A percentile compares a stretch with the other conserved stretches of the same genome.
These are phyloP conservation scores for Percopsis omiscomaycus DNA, from an alignment of 2,797 vertebrate genomes.

Conservation along the genomic window DNA sequence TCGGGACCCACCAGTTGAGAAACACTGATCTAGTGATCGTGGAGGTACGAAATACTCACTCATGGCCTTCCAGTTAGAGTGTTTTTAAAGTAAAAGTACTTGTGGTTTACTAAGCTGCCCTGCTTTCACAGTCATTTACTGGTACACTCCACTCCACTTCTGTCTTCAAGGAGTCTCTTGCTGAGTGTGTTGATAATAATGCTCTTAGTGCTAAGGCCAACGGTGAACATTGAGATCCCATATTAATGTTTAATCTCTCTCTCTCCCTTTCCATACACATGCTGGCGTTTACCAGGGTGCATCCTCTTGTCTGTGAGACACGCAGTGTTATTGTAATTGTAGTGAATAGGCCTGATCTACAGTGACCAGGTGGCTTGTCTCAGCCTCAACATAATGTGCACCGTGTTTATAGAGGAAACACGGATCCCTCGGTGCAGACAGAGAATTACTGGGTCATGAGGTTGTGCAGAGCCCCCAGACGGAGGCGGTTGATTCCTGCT, in stretches of 20 bases:
- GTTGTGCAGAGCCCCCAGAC: conserved; percentile 12
- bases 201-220: not conserved
- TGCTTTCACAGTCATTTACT: not conserved
- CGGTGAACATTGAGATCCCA: not conserved
- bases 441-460: conserved; percentile 14
- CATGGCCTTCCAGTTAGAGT: not conserved
- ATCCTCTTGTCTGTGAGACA: not conserved
- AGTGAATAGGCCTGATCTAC: not conserved
- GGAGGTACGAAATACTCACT: not conserved
- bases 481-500: conserved; percentile 8
- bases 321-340: not conserved
- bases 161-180: not conserved
- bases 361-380: not conserved
- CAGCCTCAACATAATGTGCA: not conserved
- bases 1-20: too few relatives aligned
- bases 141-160: not conserved
- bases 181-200: conserved; percentile 17
- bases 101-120: not conserved
- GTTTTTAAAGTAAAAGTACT: not conserved
- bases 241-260: not conserved
- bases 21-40: not conserved
- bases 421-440: not conserved
- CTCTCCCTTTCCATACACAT: not conserved
- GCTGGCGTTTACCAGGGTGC: not conserved
- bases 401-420: not conserved